These are phyloP conservation scores for Amblyraja radiata DNA, from an alignment of 2,797 vertebrate species.

Conservation along the genomic window DNA sequence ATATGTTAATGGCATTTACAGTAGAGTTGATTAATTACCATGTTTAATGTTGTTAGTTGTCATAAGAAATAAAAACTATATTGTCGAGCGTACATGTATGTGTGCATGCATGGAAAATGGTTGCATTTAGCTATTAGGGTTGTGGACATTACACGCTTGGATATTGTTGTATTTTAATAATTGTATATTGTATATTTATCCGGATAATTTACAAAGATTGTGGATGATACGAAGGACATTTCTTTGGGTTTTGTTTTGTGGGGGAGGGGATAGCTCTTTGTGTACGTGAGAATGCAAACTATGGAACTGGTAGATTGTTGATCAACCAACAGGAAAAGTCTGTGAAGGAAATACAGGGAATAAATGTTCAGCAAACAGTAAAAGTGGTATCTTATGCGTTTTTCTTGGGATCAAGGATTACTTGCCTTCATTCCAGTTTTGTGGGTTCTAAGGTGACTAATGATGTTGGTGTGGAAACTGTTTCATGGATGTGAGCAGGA, in stretches of 20 bases:
- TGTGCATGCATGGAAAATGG: not conserved
- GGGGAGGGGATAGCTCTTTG: not conserved
- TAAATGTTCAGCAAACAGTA: too few relatives aligned
- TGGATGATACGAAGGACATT: not conserved
- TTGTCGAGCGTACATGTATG: too few relatives aligned
- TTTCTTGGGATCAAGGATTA: too few relatives aligned
- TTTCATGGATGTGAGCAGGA: too few relatives aligned
- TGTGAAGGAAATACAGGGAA: not conserved
- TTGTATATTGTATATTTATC: not conserved
- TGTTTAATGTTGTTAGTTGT: not conserved
- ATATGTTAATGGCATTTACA: not conserved
- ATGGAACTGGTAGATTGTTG: not conserved
- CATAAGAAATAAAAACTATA: not conserved
- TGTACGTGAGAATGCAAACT: not conserved
- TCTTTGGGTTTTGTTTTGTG: not conserved
- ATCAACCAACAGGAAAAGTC: not conserved
- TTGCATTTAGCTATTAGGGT: not conserved
- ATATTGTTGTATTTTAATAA: too few relatives aligned
- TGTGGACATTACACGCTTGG: not conserved
- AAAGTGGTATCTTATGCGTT: too few relatives aligned
- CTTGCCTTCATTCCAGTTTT: too few relatives aligned
- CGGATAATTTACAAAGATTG: not conserved
- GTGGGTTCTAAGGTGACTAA: too few relatives aligned
- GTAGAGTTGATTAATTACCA: not conserved
- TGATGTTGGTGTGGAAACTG: too few relatives aligned